These are phyloP conservation scores for Chironomus striatipennis DNA, from an alignment of 1,140 invertebrate genomes.

Conservation along the genomic window DNA sequence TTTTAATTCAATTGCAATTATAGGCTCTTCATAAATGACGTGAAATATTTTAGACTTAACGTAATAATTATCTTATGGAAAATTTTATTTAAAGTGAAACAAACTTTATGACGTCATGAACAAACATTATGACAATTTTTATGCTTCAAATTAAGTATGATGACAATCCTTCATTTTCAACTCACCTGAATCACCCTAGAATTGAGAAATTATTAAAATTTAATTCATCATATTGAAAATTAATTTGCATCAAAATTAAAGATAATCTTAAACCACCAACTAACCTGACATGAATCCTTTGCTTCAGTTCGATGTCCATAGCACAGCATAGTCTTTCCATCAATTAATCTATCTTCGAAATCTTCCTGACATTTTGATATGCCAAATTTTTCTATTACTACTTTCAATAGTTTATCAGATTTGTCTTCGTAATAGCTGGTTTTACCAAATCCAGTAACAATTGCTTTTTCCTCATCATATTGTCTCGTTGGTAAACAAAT, in stretches of 20 bases:
- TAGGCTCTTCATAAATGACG: no score
- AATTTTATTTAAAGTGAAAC: no score
- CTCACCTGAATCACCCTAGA: conserved; percentile 24
- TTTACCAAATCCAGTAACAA: background rate
- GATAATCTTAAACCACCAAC: background rate
- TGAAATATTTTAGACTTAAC: no score
- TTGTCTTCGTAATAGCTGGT: background rate
- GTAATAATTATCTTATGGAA: no score
- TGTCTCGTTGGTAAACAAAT: background rate
- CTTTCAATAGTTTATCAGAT: background rate
- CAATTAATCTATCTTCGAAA: background rate
- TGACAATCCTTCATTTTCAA: no score
- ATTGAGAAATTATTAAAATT: background rate
- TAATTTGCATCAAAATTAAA: no score
- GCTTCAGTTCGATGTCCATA: background rate
- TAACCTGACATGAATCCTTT: background rate
- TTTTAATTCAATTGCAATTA: no score
- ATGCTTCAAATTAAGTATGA: no score
- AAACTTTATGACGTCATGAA: no score
- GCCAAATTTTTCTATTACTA: background rate
- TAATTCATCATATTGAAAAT: no score
- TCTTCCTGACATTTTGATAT: background rate
- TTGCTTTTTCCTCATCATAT: background rate
- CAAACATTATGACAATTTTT: no score
- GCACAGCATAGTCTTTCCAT: background rate